phyloP scores from a whole-genome alignment of 2,797 vertebrate genomes.

The Eurystomus glaucurus region DNA sequence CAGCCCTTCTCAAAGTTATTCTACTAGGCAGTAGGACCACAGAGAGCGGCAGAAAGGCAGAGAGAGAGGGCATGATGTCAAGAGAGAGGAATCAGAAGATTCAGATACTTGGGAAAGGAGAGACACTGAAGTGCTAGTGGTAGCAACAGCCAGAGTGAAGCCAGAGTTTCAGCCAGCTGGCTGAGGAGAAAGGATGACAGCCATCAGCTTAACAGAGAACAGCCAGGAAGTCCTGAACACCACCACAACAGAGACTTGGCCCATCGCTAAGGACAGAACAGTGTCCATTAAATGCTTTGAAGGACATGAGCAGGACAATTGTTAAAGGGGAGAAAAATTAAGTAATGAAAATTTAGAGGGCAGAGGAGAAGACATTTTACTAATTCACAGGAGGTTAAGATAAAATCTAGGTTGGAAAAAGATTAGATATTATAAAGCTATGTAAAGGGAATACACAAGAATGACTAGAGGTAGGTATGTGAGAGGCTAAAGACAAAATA shows the following conservation, averaged over 20 bases:
- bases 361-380: neutral
- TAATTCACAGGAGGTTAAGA: neutral
- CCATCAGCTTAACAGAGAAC: slow-evolving; percentile 35
- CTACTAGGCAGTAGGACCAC: neutral
- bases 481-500: neutral
- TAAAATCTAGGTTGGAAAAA: neutral
- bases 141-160: slow-evolving; percentile 3
- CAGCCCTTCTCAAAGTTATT: neutral
- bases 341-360: neutral
- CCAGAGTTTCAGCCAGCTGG: slow-evolving; percentile 55
- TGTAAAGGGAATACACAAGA: neutral
- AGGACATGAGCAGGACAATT: neutral
- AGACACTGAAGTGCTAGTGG: neutral
- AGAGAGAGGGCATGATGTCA: neutral
- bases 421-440: neutral
- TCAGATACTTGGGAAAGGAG: neutral
- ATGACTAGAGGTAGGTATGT: neutral
- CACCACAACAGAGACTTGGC: slow-evolving; percentile 35
- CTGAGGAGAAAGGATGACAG: slow-evolving; percentile 6
- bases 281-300: neutral
- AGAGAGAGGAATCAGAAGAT: neutral
- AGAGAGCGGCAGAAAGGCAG: neutral
- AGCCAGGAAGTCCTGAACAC: slow-evolving; percentile 17
- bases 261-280: neutral
- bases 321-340: neutral